These are phyloP conservation scores for Oceanites oceanicus DNA, from an alignment of 2,113 vertebrate species.

Conservation along the genomic window DNA sequence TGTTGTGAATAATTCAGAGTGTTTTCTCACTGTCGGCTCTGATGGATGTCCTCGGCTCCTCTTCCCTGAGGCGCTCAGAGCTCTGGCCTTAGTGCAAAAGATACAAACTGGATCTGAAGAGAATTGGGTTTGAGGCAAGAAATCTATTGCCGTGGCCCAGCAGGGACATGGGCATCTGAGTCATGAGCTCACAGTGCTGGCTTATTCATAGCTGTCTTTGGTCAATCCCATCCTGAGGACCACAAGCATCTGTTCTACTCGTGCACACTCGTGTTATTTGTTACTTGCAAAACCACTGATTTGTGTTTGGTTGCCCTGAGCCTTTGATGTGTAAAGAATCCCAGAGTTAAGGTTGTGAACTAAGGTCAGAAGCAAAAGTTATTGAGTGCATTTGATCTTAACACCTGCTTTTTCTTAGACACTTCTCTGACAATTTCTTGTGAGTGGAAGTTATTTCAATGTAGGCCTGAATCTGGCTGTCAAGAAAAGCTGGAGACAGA, in stretches of 20 bases:
- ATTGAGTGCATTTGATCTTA: background rate
- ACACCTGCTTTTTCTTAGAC: background rate
- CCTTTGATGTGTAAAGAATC: background rate
- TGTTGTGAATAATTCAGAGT: constrained; percentile 54
- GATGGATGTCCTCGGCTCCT: background rate
- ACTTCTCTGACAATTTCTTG: background rate
- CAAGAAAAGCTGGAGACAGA: background rate
- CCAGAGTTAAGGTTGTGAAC: background rate
- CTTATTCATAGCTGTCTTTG: background rate
- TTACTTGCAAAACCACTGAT: background rate
- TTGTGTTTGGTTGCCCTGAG: background rate
- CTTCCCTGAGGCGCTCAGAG: background rate
- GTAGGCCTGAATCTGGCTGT: background rate
- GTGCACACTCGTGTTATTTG: background rate
- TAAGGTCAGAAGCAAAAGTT: background rate
- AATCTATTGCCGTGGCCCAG: background rate
- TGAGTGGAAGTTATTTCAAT: background rate
- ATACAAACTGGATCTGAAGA: background rate
- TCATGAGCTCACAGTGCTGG: background rate
- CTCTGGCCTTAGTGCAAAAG: background rate
- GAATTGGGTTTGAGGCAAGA: background rate
- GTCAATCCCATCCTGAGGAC: constrained; percentile 2
- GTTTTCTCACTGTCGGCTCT: constrained; percentile 35
- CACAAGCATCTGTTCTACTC: background rate
- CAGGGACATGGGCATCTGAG: background rate